Evolutionary conservation across 2,888 invertebrate species (phyloP), one percentile per base, ranked within the genome.

Genomic region (Furcula furcula): DNA sequence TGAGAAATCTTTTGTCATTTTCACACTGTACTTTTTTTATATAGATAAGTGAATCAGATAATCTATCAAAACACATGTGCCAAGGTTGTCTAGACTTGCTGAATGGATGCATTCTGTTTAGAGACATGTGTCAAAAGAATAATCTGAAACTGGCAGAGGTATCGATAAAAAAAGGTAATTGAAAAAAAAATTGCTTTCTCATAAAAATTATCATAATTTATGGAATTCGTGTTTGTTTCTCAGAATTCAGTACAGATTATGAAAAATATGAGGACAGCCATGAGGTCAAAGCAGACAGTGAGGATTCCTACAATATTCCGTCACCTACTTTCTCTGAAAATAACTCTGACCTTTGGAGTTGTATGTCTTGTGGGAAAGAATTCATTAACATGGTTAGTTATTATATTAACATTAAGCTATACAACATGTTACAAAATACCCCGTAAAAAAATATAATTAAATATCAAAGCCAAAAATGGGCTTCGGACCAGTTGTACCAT

Each of bases 91-190:
- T 84, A 22, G 71, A 81, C 42, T 63, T 87, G 7, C 61, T 87
- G 13, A 81, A 85, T 65, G 79, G 85, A 26, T 86, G 85, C 41
- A 81, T 86, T 19, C 68, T 69, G 61, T 87, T 87, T 32, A 66
- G 83, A 40, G 78, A 85, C 36, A 65, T 86, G 67, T 87, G 86
- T 41, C 82, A 77, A 45, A 71, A 50, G 31, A 85, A 55, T 31
- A 76, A 82, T 31, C 67, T 75, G 31, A 53, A 47, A 15, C 40
- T 83, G 4, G 43, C 65, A 40, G 71, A 77, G 46, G 22, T 70
- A 13, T 54, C 65, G 22, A 74, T 81, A 29, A 84, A 82, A 34
- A 67, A 77, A 77, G 84, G 86, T 84, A 68, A 47, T 10, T 31
- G 3, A n/a, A 19, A 20, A 18, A n/a, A n/a, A n/a, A n/a, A n/a